These are phyloP conservation scores for Arnoldichthys spilopterus DNA, from an alignment of 2,797 vertebrate genomes.

Conservation along the genomic window DNA sequence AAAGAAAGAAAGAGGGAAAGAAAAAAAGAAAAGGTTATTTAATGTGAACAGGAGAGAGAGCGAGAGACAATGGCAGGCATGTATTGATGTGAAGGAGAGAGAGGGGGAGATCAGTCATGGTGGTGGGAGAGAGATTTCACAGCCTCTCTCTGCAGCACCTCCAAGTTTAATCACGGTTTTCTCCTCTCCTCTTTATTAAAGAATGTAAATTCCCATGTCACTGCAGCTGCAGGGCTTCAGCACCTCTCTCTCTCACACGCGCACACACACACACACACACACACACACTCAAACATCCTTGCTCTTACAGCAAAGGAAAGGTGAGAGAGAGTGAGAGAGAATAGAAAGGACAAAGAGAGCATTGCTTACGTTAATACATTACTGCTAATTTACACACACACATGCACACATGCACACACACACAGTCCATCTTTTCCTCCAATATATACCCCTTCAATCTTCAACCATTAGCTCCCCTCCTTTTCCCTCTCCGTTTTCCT, in stretches of 20 bases:
- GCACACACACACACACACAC: too few relatives aligned
- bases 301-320: background rate
- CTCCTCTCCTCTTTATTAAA: slow-evolving; percentile 42
- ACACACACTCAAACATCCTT: too few relatives aligned
- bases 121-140: slow-evolving; percentile 23
- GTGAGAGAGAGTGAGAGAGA: background rate
- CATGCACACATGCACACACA: background rate
- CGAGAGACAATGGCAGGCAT: slow-evolving; percentile 8
- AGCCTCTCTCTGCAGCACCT: slow-evolving; percentile 24
- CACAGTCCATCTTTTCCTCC: slow-evolving; percentile 14
- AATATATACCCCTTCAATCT: too few relatives aligned
- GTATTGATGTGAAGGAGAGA: slow-evolving; percentile 41
- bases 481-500: background rate
- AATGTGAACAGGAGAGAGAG: slow-evolving; percentile 9
- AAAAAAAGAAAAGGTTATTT: background rate
- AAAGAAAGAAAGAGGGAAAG: too few relatives aligned
- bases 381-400: slow-evolving; percentile 4
- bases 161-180: slow-evolving; percentile 42
- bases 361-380: background rate
- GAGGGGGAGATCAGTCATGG: slow-evolving; percentile 41
- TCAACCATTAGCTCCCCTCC: too few relatives aligned
- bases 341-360: slow-evolving; percentile 25
- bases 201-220: slow-evolving; percentile 53
- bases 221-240: slow-evolving; percentile 47
- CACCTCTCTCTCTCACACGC: slow-evolving; percentile 25